A percentile compares a stretch with the other conserved stretches of the same genome.
These are phyloP conservation scores for Oceanodroma leucorhoa DNA, from an alignment of 2,797 vertebrate species.

Conservation along the genomic window DNA sequence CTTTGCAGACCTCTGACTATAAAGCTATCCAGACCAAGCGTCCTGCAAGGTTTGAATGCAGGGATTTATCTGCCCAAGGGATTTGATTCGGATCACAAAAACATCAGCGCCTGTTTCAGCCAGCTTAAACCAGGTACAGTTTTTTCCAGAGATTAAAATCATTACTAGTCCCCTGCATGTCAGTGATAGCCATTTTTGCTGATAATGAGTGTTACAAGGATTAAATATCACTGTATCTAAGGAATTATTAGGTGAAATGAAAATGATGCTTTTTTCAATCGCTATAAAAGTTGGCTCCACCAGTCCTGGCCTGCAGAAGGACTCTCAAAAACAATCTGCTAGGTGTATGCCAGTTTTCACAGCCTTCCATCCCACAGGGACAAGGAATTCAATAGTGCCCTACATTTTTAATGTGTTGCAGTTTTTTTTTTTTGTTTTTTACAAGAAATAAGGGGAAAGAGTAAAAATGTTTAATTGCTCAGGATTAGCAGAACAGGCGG, in stretches of 20 bases:
- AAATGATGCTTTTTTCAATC: constrained; percentile 10
- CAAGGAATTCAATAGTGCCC: constrained; percentile 31
- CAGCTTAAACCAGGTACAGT: not conserved
- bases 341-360: constrained; percentile 55
- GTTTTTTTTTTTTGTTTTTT: constrained; percentile 38
- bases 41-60: not conserved
- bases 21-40: not conserved
- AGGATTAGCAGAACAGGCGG: constrained; percentile 30
- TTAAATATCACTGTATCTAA: not conserved
- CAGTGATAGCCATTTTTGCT: not conserved
- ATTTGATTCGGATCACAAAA: constrained; percentile 18
- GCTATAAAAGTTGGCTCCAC: not conserved
- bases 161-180: not conserved
- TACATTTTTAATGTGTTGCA: constrained; percentile 44
- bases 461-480: constrained; percentile 45
- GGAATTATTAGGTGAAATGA: constrained; percentile 32
- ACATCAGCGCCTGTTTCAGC: not conserved
- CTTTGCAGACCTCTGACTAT: not conserved
- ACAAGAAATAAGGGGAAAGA: constrained; percentile 43
- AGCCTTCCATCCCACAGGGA: constrained; percentile 43
- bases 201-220: not conserved
- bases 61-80: not conserved
- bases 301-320: constrained; percentile 35
- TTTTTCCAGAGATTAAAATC: not conserved
- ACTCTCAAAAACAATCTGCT: constrained; percentile 12